A percentile compares a stretch with the other conserved stretches of the same genome.
Evolutionary conservation across 2,888 invertebrate species (phyloP).

Genomic region (Tenodera sinensis): DNA sequence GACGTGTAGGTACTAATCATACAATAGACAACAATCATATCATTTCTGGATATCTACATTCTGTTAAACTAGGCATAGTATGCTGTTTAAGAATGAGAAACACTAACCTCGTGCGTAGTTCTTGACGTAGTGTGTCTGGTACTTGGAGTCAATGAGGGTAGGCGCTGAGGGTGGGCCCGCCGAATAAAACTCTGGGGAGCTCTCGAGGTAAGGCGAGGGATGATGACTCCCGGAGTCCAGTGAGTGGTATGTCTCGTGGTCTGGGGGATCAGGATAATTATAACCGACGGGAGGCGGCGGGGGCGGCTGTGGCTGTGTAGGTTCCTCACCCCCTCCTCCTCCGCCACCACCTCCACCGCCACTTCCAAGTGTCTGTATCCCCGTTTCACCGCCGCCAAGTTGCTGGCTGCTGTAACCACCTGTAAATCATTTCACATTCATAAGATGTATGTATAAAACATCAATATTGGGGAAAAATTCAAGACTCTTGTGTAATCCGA

Average conservation of each 20-base stretch:
- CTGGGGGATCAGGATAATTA: conserved; percentile 50
- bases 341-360: not conserved
- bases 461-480: too few relatives aligned
- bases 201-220: conserved; percentile 59
- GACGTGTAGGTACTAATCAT: too few relatives aligned
- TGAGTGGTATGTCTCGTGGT: conserved; percentile 52
- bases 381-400: conserved; percentile 30
- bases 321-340: conserved; percentile 39
- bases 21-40: too few relatives aligned
- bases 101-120: conserved; percentile 65
- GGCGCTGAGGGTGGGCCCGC: conserved; percentile 52
- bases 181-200: conserved; percentile 71
- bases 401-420: conserved; percentile 40
- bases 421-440: conserved; percentile 26
- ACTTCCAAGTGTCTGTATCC: not conserved
- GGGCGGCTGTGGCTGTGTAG: conserved; percentile 29
- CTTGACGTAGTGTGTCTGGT: conserved; percentile 67
- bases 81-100: too few relatives aligned
- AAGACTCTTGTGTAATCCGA: too few relatives aligned
- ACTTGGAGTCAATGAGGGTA: conserved; percentile 61
- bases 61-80: too few relatives aligned
- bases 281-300: conserved; percentile 41
- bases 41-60: too few relatives aligned
- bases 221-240: conserved; percentile 50
- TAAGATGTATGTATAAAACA: too few relatives aligned